Base-by-base conservation (phyloP, 2,888 invertebrate genomes). In the Hemistola chrysoprasaria region DNA sequence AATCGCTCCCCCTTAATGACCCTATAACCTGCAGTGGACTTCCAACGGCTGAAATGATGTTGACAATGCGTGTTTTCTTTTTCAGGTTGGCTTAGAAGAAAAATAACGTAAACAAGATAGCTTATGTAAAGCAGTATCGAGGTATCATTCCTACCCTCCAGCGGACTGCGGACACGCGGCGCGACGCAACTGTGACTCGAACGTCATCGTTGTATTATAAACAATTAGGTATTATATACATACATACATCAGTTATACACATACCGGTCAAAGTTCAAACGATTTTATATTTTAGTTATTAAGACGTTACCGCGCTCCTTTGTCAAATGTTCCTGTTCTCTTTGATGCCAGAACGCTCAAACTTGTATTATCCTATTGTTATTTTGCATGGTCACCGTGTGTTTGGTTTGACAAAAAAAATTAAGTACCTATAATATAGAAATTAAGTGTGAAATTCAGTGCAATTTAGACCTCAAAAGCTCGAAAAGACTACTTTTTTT, bases 21-120 rank as follows among this genome's bases (percentile, higher is more conserved):
- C n/a, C n/a, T n/a, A n/a, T n/a, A n/a, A n/a, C n/a, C n/a, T n/a
- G n/a, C n/a, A n/a, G n/a, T n/a, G n/a, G n/a, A n/a, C n/a, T n/a
- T n/a, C n/a, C n/a, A n/a, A n/a, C n/a, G n/a, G n/a, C n/a, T n/a
- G n/a, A n/a, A n/a, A n/a, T n/a, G n/a, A n/a, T n/a, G n/a, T n/a
- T n/a, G n/a, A n/a, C n/a, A n/a, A n/a, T n/a, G n/a, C n/a, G n/a
- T n/a, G 24, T 28, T 35, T 43, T 37, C 35, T 26, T 6, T 65
- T 59, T 20, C 86, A 91, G 91, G 80, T 89, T 71, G 90, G 79
- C 59, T 77, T 90, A 62, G 85, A 84, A 78, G 87, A 90, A 68
- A 90, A 90, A 87, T 91, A 91, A 91, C 88, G 82, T 66, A 65
- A 69, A 53, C 65, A 48, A 63, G 59, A 53, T 49, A 30, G 60